Evolutionary conservation across 1,140 invertebrate genomes (phyloP).

Genomic region (Homalodisca vitripennis): DNA sequence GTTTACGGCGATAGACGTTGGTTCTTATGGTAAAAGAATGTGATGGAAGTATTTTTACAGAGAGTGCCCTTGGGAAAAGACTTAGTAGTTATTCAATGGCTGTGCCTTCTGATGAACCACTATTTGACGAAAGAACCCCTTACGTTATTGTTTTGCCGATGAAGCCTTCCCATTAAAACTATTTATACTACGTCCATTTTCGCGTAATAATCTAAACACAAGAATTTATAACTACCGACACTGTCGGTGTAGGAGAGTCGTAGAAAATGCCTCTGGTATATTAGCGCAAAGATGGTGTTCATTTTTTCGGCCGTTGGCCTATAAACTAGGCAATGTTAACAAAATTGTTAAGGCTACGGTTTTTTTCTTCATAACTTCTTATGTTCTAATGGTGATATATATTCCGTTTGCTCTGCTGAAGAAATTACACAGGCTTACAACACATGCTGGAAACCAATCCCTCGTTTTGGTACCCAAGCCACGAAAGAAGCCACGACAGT

Average conservation of each 20-base stretch:
- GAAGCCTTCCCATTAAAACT: conserved; percentile 47
- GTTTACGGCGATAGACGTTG: conserved; percentile 52
- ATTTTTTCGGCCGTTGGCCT: conserved; percentile 1
- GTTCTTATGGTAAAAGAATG: conserved; percentile 49
- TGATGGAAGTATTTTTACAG: conserved; percentile 42
- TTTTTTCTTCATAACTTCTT: conserved; percentile 14
- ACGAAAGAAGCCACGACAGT: conserved; percentile 15
- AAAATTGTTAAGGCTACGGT: conserved; percentile 17
- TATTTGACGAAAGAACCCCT: conserved; percentile 40
- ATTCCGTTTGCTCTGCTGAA: not conserved
- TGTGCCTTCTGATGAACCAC: conserved; percentile 39
- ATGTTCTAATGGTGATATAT: conserved; percentile 4
- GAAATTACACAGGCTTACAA: not conserved
- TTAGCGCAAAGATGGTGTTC: conserved; percentile 11
- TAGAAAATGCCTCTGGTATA: conserved; percentile 48
- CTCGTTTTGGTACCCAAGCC: conserved; percentile 4
- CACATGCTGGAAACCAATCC: conserved; percentile 21
- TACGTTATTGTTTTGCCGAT: conserved; percentile 48
- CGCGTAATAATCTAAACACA: conserved; percentile 34
- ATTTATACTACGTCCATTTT: conserved; percentile 46
- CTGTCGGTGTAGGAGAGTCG: conserved; percentile 34
- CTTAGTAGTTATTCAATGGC: conserved; percentile 35
- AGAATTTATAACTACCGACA: conserved; percentile 46
- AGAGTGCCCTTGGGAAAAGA: conserved; percentile 39
- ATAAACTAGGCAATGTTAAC: conserved; percentile 2